Conservation (phyloP, 35 echinoderm and acorn worm species). For the Apostichopus parvimensis region DNA sequence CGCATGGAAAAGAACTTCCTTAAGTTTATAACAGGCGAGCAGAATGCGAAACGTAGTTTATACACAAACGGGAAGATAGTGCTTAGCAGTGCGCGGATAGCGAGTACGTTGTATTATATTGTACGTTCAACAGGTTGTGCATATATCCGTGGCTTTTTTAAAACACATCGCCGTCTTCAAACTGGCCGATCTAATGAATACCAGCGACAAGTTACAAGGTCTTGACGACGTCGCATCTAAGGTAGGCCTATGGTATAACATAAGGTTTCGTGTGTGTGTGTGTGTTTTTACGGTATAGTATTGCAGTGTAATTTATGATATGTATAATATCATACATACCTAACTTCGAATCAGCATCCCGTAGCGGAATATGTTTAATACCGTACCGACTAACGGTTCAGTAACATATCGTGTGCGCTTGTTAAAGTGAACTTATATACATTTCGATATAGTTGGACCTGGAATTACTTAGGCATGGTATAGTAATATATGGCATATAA, state of each 20-base stretch:
- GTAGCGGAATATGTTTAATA: too few species aligned
- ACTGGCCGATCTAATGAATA: background rate
- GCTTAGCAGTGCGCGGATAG: background rate
- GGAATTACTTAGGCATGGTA: too few species aligned
- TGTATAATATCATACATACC: too few species aligned
- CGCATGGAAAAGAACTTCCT: slow-evolving; percentile 35
- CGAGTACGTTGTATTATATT: background rate
- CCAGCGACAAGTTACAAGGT: background rate
- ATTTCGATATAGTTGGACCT: too few species aligned
- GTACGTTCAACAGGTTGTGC: slow-evolving; percentile 15
- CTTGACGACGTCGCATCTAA: background rate
- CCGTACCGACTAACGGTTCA: too few species aligned
- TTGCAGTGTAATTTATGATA: too few species aligned
- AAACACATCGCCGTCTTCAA: too few species aligned
- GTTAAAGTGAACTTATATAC: too few species aligned
- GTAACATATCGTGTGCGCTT: too few species aligned
- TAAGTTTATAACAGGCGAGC: slow-evolving; percentile 7
- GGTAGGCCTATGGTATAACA: background rate
- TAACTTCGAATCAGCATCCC: too few species aligned
- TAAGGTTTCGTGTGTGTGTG: background rate
- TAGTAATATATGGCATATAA: too few species aligned
- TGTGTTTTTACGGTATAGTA: background rate
- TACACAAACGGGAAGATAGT: background rate
- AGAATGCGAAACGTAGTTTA: background rate
- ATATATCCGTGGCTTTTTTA: background rate